A percentile compares a stretch with the other conserved stretches of the same genome.
phyloP scores from a whole-genome alignment of 2,888 invertebrate species.

The Plebejus anna region DNA sequence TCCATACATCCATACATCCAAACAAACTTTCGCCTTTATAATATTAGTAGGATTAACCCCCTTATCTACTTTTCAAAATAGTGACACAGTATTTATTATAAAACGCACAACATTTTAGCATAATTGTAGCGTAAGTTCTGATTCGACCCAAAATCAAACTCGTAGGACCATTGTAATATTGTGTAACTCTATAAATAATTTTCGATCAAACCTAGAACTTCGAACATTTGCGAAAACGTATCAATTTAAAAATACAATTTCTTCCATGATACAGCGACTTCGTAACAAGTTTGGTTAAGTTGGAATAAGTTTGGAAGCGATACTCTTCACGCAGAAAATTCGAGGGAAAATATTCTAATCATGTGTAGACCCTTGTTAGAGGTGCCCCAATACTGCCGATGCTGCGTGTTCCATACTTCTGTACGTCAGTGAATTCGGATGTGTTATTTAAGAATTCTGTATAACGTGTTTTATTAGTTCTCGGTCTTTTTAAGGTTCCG shows the following conservation, averaged over 20 bases:
- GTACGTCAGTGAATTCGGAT: neutral
- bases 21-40: too few species aligned
- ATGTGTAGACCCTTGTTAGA: conserved; percentile 73
- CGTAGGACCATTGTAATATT: too few species aligned
- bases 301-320: conserved; percentile 66
- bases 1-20: too few species aligned
- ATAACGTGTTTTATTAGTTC: neutral
- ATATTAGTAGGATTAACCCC: too few species aligned
- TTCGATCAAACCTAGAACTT: neutral
- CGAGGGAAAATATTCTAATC: conserved; percentile 76
- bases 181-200: neutral
- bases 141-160: too few species aligned
- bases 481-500: neutral
- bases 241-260: conserved; percentile 18
- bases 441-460: neutral
- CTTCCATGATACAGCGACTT: conserved; percentile 20
- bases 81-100: neutral
- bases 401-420: conserved; percentile 10
- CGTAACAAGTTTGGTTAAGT: conserved; percentile 60
- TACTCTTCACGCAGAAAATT: conserved; percentile 70
- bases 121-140: too few species aligned
- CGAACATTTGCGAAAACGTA: conserved; percentile 27
- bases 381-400: conserved; percentile 51
- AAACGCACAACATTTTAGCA: too few species aligned
- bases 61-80: too few species aligned